These are phyloP conservation scores for Pollachius pollachius DNA, from an alignment of 2,113 vertebrate species.

Conservation along the genomic window DNA sequence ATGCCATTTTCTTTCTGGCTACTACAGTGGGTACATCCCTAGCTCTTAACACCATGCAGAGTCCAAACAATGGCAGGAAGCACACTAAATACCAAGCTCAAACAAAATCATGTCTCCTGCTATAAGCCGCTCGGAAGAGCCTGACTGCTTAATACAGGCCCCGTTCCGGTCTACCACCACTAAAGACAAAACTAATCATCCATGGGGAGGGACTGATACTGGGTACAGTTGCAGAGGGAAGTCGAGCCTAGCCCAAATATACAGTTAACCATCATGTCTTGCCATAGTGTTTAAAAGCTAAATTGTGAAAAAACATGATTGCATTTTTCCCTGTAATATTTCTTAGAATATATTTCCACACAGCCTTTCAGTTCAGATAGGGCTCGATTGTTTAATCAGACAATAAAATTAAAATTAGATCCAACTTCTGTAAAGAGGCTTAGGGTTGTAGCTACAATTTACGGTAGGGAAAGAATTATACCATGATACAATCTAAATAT, in stretches of 20 bases:
- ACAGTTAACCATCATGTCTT: background rate
- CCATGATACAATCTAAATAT: background rate
- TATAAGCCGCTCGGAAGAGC: slow-evolving; percentile 26
- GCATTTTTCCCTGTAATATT: background rate
- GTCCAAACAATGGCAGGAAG: slow-evolving; percentile 26
- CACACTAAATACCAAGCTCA: slow-evolving; percentile 18
- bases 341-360: background rate
- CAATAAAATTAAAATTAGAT: background rate
- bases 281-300: background rate
- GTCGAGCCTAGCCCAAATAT: slow-evolving; percentile 25
- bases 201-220: background rate
- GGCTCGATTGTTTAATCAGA: background rate
- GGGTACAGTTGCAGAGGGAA: slow-evolving; percentile 1
- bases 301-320: background rate
- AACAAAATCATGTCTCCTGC: slow-evolving; percentile 21
- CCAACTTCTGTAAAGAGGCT: background rate
- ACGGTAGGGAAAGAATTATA: too few relatives aligned
- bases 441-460: slow-evolving; percentile 5
- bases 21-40: slow-evolving; percentile 12
- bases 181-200: slow-evolving; percentile 16
- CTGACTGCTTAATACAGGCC: background rate
- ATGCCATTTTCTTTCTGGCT: slow-evolving; percentile 8
- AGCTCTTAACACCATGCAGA: slow-evolving; percentile 37
- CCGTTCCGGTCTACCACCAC: slow-evolving; percentile 13
- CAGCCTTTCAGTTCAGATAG: slow-evolving; percentile 9